Base-by-base conservation (phyloP, 2,797 vertebrate genomes). In the Alca torda region DNA sequence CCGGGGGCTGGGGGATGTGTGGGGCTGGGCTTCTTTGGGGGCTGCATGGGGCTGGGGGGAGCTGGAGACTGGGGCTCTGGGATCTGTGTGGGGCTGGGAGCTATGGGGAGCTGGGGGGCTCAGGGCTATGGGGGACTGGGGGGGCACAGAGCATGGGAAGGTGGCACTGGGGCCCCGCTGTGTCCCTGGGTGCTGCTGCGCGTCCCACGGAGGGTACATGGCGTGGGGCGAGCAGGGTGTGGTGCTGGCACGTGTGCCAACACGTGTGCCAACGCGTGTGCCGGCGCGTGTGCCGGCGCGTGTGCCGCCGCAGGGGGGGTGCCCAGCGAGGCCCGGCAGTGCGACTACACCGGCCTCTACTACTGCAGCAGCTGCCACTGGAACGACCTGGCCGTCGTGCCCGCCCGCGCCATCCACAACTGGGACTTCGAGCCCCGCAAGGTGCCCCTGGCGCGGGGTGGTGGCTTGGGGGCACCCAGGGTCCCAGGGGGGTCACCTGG, bases 361-460 rank as follows among this genome's bases (percentile, higher is more conserved):
- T 99, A 99, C 98, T 99, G 99, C 97, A 99, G 98, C 97, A 99
- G 98, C 93, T 99, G 99, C 96, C 99, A 99, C 98, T 99, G 99
- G 99, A 99, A 99, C 1, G 99, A 99, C 98, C 98, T 98, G 5
- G 99, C 99, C 0, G 97, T 99, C 60, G 97, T 99, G 95, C 99
- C 99, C 0, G 99, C 99, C 15, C 98, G 99, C 0, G 99, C 99
- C 90, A 99, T 99, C 91, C 99, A 99, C 98, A 99, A 99, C 98
- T 99, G 99, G 99, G 99, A 99, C 97, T 99, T 99, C 19, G 99
- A 99, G 93, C 98, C 98, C 2, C 98, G 98, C 89, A 99, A 99
- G 99, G 99, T 99, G 80, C 51, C 64, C n/a, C 35, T 9, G 68
- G 24, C 12, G 1, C 5, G 25, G 53, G 51, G 30, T 1, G 19